A percentile compares a stretch with the other conserved stretches of the same genome.
These are phyloP conservation scores for Canis aureus DNA, from an alignment of 2,113 vertebrate species.

Conservation along the genomic window DNA sequence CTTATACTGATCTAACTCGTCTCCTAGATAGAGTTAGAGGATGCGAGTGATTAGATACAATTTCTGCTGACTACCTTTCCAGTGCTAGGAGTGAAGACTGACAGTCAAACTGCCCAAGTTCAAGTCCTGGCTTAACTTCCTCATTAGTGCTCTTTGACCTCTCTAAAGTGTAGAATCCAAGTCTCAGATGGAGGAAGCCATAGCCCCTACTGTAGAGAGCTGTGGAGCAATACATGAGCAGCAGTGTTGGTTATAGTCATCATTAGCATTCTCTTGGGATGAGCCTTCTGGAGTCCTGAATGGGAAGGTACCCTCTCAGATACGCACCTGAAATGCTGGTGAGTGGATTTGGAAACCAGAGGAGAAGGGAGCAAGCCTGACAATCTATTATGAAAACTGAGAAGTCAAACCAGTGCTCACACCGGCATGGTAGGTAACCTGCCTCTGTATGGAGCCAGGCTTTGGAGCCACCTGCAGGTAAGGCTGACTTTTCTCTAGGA, in stretches of 20 bases:
- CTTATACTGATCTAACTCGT: not conserved
- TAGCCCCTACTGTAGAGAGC: not conserved
- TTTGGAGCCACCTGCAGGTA: not conserved
- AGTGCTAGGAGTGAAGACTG: not conserved
- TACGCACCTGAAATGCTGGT: not conserved
- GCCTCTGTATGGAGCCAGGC: not conserved
- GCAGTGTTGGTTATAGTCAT: not conserved
- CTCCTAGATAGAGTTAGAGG: not conserved
- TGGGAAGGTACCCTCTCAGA: not conserved
- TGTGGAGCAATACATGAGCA: not conserved
- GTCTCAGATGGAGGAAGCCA: not conserved
- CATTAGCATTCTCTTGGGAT: not conserved
- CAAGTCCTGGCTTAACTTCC: not conserved
- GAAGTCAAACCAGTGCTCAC: not conserved
- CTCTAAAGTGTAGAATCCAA: not conserved
- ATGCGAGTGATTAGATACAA: not conserved
- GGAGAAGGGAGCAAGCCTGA: not conserved
- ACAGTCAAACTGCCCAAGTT: not conserved
- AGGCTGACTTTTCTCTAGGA: constrained; percentile 31
- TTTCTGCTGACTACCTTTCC: not conserved
- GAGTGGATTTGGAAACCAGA: not conserved
- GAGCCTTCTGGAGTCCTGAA: not conserved
- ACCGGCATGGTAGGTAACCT: not conserved
- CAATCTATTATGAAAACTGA: not conserved
- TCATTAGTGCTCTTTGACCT: not conserved